Evolutionary conservation across 2,888 invertebrate species (phyloP).

Genomic region (Altica lythri): DNA sequence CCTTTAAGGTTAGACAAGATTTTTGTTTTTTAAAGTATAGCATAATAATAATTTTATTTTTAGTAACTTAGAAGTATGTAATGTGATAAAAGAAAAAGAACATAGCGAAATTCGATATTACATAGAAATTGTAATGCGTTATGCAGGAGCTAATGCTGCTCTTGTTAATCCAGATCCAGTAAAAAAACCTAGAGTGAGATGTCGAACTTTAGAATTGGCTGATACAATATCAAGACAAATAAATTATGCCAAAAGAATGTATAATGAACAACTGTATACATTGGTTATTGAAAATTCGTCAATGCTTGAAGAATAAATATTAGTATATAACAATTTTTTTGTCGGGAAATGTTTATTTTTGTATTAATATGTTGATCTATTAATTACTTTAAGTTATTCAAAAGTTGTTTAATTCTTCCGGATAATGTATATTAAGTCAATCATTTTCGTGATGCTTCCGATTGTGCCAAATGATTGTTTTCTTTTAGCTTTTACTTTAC

Average conservation of each 20-base stretch:
- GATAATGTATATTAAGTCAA: too few relatives aligned
- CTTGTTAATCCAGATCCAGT: conserved; percentile 60
- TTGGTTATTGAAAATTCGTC: conserved; percentile 53
- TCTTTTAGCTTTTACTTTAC: too few relatives aligned
- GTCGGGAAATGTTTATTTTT: too few relatives aligned
- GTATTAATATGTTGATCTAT: too few relatives aligned
- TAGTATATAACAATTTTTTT: too few relatives aligned
- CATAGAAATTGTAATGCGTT: conserved; percentile 72
- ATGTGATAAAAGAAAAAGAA: conserved; percentile 61
- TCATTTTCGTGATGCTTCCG: too few relatives aligned
- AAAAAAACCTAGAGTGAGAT: conserved; percentile 77
- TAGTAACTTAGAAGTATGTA: conserved; percentile 70
- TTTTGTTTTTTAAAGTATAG: conserved; percentile 5
- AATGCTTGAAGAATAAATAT: conserved; percentile 48
- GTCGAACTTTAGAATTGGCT: conserved; percentile 73
- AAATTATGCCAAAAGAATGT: conserved; percentile 85
- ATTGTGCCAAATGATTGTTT: too few relatives aligned
- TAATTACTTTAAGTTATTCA: too few relatives aligned
- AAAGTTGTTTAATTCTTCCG: too few relatives aligned
- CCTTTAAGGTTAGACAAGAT: conserved; percentile 60
- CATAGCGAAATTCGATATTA: conserved; percentile 61
- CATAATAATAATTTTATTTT: too few relatives aligned
- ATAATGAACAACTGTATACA: conserved; percentile 80
- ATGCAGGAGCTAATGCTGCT: conserved; percentile 57
- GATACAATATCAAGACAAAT: conserved; percentile 78